Evolutionary conservation across 2,888 invertebrate species (phyloP), one percentile per base, ranked within the genome.

Genomic region (Hypsopygia costalis): DNA sequence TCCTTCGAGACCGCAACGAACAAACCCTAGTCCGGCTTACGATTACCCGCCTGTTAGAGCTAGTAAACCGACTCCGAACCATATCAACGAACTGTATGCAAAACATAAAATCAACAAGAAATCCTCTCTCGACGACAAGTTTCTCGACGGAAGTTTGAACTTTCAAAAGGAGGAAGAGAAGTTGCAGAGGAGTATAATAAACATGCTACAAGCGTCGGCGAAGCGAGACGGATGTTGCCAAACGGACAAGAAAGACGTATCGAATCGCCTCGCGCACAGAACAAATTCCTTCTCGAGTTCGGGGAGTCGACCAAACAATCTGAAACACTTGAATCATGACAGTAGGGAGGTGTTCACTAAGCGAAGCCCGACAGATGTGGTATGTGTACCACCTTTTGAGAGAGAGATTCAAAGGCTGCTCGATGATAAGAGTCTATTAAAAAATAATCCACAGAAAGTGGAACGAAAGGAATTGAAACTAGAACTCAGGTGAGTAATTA

Each of bases 341-440:
- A 65, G 66, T n/a, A 72, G 82, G 40, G 90, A 91, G 48, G 75
- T 75, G 28, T 87, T 81, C 52, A 73, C 77, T 0, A 88, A 89
- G 49, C 70, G 89, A 16, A 89, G 88, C 59, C 89, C 89, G 0
- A 74, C 82, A 1, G 89, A 89, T 52, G 83, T 89, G 33, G 89
- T 86, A 11, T 88, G 88, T 55, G 86, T 89, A 44, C 92, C 92
- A 39, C 94, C 94, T 11, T 95, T 95, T 69, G 95, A 95, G 81
- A 90, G 94, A 62, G 94, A 95, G 74, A 93, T 95, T 55, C 94
- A 94, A 75, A 92, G 94, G 73, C 90, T 95, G 56, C 87, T 94
- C 50, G 94, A 94, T 59, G 94, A 94, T 64, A 93, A 93, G 69
- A 92, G 91, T 74, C 71, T 92, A 44, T 81, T 91, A 44, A 91